phyloP scores from a whole-genome alignment of 1,140 invertebrate genomes.

The Bombus fervidus region DNA sequence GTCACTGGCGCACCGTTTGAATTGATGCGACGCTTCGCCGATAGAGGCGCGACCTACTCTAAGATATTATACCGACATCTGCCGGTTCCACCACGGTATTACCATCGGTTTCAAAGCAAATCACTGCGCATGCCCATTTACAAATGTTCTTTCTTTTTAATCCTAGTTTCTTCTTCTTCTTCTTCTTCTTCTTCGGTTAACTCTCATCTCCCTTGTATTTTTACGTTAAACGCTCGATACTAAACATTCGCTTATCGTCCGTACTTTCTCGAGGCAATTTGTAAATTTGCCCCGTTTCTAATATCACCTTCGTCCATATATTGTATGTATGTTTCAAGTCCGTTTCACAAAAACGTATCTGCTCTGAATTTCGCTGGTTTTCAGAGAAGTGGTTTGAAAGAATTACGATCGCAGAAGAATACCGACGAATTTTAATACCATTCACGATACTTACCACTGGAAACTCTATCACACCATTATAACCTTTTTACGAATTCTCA shows the following conservation, averaged over 20 bases:
- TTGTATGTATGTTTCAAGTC: no score
- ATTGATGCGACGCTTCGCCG: slow-evolving; percentile 53
- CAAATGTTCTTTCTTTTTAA: background rate
- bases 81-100: background rate
- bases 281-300: background rate
- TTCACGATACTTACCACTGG: background rate
- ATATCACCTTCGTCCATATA: background rate
- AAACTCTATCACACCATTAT: background rate
- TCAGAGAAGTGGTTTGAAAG: background rate
- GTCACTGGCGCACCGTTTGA: slow-evolving; percentile 66
- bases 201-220: background rate
- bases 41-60: slow-evolving; percentile 59
- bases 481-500: slow-evolving; percentile 17
- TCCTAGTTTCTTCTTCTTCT: background rate
- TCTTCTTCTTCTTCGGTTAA: background rate
- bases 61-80: slow-evolving; percentile 47
- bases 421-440: background rate
- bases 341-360: background rate
- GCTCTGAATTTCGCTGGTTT: background rate
- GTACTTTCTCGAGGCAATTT: background rate
- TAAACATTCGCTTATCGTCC: background rate
- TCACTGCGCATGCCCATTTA: slow-evolving; percentile 26
- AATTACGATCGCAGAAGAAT: no score
- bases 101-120: background rate
- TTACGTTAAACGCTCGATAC: background rate